Percentiles rank a stretch among this genome's conserved stretches.
phyloP scores from a whole-genome alignment of 2,888 invertebrate genomes.

The Plemyria rubiginata region DNA sequence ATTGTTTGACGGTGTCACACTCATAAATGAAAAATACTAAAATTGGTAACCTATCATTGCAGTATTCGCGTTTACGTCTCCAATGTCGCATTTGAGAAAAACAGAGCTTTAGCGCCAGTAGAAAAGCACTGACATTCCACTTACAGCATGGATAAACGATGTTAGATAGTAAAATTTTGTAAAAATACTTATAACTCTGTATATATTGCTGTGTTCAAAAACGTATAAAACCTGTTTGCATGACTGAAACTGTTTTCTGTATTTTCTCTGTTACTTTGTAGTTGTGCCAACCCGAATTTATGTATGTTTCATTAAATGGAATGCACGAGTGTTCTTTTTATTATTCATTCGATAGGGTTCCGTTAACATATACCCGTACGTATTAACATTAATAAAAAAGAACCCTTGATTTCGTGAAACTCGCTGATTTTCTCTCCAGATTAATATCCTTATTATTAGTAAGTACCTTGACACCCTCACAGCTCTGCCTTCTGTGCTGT shows the following conservation, averaged over 20 bases:
- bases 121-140: neutral
- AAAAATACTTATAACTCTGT: constrained; percentile 37
- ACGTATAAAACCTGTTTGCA: constrained; percentile 18
- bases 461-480: no score
- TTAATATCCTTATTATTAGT: no score
- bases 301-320: constrained; percentile 81
- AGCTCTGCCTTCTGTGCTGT: no score
- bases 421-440: no score
- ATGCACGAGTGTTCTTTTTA: constrained; percentile 50
- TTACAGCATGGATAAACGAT: constrained; percentile 6
- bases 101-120: neutral
- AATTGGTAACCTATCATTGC: no score
- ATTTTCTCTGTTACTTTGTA: constrained; percentile 76
- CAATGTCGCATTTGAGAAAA: no score
- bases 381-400: no score
- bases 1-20: no score
- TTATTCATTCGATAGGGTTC: constrained; percentile 10
- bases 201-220: constrained; percentile 27
- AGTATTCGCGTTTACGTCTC: no score
- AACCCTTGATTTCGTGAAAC: neutral
- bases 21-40: no score
- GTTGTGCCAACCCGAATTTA: constrained; percentile 84
- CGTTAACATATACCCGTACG: no score
- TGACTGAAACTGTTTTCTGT: constrained; percentile 59
- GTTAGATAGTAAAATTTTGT: constrained; percentile 43